Base-by-base conservation (phyloP, 2,797 vertebrate genomes). In the Odontamblyopus lacepedii region DNA sequence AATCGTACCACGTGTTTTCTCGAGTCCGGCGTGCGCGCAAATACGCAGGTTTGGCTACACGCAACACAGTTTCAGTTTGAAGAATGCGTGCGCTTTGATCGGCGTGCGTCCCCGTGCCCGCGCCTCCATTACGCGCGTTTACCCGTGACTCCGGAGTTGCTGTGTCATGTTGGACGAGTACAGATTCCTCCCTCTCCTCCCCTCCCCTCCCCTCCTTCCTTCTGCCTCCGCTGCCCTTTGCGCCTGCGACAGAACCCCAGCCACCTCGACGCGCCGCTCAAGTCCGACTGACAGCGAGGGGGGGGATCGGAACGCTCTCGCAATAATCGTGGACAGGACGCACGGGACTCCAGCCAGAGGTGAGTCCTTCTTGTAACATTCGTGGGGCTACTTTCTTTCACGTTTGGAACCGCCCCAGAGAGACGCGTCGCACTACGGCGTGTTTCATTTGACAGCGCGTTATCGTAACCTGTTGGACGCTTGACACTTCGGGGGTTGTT, bases 111-210 rank as follows among this genome's bases (percentile, higher is more conserved):
- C 1, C 11, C 55, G 55, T 19, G 12, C 4, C 3, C 26, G 9
- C 56, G 55, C 18, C n/a, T 3, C 35, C 0, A 7, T 48, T 26
- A 30, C 57, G 55, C 57, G 6, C 57, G 56, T 57, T 27, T 13
- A 56, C 72, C 55, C 44, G 44, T 48, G 13, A 44, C 41, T 44
- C 75, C 63, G 60, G 70, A 90, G 80, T 88, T 92, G 93, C 93
- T 81, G 59, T 90, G 93, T 94, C 92, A 94, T 86, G 91, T 82
- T 75, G 89, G 82, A 87, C 44, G 44, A 3, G 44, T 15, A 48
- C 13, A 71, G 75, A 77, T 80, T 6, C 73, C 75, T 80, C 79
- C 67, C 71, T 23, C n/a, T 26, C 41, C 41, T 44, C n/a, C 12
- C 44, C 5, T 13, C 23, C 27, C 23, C 27, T 23, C n/a, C 56